These are phyloP conservation scores for Syrmaticus mikado DNA, from an alignment of 2,113 vertebrate genomes.

Conservation along the genomic window DNA sequence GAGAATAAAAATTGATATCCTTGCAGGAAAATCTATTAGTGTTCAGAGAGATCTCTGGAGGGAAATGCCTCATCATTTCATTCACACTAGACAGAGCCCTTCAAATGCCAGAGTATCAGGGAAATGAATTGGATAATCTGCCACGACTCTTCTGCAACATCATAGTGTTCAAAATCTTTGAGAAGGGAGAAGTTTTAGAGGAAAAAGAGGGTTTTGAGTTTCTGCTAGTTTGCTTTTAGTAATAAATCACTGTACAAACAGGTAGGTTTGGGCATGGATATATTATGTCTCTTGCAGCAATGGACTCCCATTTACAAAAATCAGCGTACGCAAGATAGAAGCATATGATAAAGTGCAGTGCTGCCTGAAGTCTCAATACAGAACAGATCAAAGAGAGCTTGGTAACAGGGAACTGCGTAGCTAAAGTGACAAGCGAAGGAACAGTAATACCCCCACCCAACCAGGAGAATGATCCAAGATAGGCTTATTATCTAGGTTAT, in stretches of 20 bases:
- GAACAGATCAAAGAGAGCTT: neutral
- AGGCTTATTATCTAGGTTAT: neutral
- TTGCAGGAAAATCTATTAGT: neutral
- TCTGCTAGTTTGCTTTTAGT: neutral
- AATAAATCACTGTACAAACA: neutral
- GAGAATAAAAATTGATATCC: neutral
- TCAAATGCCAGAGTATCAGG: neutral
- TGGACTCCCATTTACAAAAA: neutral
- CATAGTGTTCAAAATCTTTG: neutral
- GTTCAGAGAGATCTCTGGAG: neutral
- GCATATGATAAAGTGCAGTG: neutral
- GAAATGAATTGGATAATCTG: neutral
- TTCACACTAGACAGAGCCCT: neutral
- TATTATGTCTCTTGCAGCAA: neutral
- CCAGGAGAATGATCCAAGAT: neutral
- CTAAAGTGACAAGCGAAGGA: conserved; percentile 4
- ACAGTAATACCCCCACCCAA: neutral
- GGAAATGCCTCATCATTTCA: neutral
- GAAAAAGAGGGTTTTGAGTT: neutral
- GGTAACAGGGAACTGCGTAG: neutral
- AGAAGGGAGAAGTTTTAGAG: neutral
- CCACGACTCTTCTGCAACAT: neutral
- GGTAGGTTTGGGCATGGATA: neutral
- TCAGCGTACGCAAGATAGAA: neutral
- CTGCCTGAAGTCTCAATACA: neutral